Conservation (phyloP, 2,113 vertebrate genomes). For the Chauna torquata region DNA sequence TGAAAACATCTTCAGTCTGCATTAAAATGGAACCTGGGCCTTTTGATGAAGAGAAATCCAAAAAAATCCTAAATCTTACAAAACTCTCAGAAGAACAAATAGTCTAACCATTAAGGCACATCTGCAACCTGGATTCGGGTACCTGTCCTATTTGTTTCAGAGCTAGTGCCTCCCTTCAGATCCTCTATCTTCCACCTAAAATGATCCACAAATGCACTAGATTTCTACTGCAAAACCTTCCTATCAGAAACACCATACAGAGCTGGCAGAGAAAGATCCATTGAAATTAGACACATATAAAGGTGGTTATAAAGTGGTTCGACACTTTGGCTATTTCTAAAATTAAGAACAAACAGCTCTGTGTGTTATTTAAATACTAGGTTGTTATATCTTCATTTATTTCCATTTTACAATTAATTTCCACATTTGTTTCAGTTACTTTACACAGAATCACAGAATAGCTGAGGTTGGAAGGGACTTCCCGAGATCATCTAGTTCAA, state of each 20-base stretch:
- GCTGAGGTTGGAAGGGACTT: no score
- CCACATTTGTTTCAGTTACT: background rate
- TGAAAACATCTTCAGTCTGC: background rate
- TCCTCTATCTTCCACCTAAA: background rate
- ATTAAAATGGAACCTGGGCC: background rate
- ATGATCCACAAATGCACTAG: accelerated
- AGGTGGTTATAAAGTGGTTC: background rate
- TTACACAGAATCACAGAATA: no score
- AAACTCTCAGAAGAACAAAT: background rate
- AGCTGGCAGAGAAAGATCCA: background rate
- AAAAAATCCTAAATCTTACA: background rate
- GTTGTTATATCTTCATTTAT: background rate
- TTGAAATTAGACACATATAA: background rate
- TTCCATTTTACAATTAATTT: background rate
- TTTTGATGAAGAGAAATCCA: background rate
- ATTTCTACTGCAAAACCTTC: background rate
- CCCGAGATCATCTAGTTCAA: no score
- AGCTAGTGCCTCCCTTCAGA: background rate
- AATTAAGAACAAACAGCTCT: background rate
- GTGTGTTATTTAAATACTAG: background rate
- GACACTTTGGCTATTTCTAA: background rate
- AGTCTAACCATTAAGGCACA: background rate
- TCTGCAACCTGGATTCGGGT: background rate
- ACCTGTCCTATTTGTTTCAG: background rate
- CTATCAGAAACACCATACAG: background rate